Conservation (phyloP, 1,140 invertebrate genomes). For the Frieseomelitta varia region DNA sequence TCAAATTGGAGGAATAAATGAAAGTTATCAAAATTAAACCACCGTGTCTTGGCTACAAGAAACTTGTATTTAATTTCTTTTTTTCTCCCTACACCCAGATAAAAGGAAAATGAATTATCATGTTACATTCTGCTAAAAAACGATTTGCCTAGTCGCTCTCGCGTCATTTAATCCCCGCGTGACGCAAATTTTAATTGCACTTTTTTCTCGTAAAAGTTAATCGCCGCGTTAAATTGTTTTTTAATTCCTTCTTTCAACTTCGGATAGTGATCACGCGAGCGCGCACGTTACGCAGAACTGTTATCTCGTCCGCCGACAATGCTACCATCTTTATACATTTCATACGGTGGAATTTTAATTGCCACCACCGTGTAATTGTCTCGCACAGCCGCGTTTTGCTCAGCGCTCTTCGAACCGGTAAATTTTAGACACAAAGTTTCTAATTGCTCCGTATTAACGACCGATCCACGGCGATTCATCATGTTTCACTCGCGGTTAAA, state of each 20-base stretch:
- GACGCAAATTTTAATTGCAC: not conserved
- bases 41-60: too few relatives aligned
- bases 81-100: too few relatives aligned
- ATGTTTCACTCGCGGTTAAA: not conserved
- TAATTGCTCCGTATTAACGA: not conserved
- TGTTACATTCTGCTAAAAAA: not conserved
- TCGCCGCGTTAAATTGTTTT: not conserved
- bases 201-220: conserved; percentile 8
- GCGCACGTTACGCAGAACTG: not conserved
- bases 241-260: not conserved
- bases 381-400: not conserved
- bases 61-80: too few relatives aligned
- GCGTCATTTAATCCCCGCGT: not conserved
- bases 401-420: too few relatives aligned
- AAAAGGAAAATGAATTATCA: not conserved
- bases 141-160: not conserved
- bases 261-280: not conserved
- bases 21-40: too few relatives aligned
- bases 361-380: not conserved
- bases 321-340: not conserved
- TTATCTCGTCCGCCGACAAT: too few relatives aligned
- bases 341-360: conserved; percentile 12
- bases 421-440: not conserved
- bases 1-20: too few relatives aligned
- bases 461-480: not conserved